Percentiles rank a stretch among this genome's conserved stretches.
Conservation (phyloP, 53 echinoderm and acorn worm species). For the Mesocentrotus franciscanus region DNA sequence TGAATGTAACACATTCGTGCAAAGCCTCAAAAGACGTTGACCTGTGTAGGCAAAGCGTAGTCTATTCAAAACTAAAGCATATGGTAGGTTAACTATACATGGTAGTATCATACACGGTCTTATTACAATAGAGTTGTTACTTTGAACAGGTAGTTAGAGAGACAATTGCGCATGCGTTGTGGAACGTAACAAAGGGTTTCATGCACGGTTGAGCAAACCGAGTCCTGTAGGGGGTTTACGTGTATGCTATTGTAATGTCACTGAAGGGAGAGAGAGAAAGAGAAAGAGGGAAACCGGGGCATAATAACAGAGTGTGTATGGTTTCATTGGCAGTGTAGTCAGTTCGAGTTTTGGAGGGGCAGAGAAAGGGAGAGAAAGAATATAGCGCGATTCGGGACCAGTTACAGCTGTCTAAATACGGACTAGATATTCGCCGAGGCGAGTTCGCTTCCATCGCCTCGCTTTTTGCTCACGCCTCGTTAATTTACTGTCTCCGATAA, state of each 20-base stretch:
- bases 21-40: not conserved
- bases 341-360: slow-evolving; percentile 18
- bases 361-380: not conserved
- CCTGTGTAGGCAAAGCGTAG: not conserved
- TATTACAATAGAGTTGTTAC: not conserved
- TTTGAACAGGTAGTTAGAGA: slow-evolving; percentile 23
- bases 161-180: slow-evolving; percentile 50
- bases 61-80: not conserved
- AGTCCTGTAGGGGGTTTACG: not conserved
- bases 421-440: slow-evolving; percentile 27
- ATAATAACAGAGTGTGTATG: slow-evolving; percentile 27
- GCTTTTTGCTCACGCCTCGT: slow-evolving; percentile 60
- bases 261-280: not conserved
- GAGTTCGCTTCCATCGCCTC: slow-evolving; percentile 49
- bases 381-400: not conserved
- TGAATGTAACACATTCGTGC: not conserved
- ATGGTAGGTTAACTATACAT: not conserved
- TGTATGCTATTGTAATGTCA: not conserved
- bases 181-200: not conserved
- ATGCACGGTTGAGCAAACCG: not conserved
- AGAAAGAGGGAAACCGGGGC: not conserved
- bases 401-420: slow-evolving; percentile 62
- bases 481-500: slow-evolving; percentile 51
- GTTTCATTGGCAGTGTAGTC: not conserved
- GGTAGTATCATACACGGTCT: not conserved